These are phyloP conservation scores for Carduelis carduelis DNA, from an alignment of 2,797 vertebrate species.

Conservation along the genomic window DNA sequence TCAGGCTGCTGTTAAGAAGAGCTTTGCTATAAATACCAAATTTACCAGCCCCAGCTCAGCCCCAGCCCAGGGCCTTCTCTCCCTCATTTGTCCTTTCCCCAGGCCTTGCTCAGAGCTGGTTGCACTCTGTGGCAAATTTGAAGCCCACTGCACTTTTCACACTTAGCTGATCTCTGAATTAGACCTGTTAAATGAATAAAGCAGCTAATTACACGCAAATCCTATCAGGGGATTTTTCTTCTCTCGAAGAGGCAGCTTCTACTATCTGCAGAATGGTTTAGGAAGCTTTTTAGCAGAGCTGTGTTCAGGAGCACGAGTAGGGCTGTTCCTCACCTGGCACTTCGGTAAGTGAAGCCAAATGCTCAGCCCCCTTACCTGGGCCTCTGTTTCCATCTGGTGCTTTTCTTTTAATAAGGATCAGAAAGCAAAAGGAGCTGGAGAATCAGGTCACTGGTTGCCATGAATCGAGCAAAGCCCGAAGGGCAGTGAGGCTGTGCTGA, in stretches of 20 bases:
- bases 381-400: not conserved
- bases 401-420: not conserved
- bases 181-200: constrained; percentile 56
- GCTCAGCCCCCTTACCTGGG: not conserved
- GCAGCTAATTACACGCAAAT: constrained; percentile 56
- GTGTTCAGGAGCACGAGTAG: rapidly evolving
- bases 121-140: not conserved
- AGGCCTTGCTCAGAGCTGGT: not conserved
- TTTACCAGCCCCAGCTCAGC: not conserved
- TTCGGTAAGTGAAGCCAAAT: not conserved
- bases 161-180: constrained; percentile 55
- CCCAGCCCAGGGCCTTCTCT: rapidly evolving
- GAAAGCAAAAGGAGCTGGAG: not conserved
- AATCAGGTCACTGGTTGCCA: not conserved
- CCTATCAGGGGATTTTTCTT: constrained; percentile 47
- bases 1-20: not conserved
- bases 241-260: not conserved
- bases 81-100: not conserved
- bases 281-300: not conserved
- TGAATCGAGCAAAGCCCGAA: rapidly evolving
- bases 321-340: not conserved
- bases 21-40: constrained; percentile 17
- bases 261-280: not conserved
- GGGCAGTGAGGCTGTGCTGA: not conserved
- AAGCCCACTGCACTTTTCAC: constrained; percentile 37